Evolutionary conservation across 2,797 vertebrate species (phyloP).

Genomic region (Rhincodon typus): DNA sequence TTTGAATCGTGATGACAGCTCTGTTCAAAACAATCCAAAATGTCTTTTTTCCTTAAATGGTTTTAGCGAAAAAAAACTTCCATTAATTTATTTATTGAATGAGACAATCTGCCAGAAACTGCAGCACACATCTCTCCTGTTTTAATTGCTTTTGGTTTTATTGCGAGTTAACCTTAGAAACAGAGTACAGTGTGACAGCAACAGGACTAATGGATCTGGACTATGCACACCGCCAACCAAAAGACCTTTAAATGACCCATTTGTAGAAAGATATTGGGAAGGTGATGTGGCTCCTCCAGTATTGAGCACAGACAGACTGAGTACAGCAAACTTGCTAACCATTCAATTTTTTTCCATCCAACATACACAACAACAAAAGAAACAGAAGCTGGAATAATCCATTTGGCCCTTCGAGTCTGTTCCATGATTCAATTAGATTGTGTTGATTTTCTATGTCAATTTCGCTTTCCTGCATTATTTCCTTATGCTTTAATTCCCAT

Average conservation of each 20-base stretch:
- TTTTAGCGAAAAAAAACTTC: not conserved
- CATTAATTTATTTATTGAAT: not conserved
- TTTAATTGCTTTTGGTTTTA: constrained; percentile 8
- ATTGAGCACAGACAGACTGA: not conserved
- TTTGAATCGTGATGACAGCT: not conserved
- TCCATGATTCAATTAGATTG: no score
- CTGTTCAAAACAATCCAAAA: not conserved
- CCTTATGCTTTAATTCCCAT: no score
- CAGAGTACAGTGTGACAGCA: not conserved
- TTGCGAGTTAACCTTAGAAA: not conserved
- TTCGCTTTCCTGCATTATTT: no score
- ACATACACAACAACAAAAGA: no score
- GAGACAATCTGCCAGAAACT: not conserved
- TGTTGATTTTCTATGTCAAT: no score
- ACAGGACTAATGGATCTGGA: not conserved
- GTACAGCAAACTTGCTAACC: not conserved
- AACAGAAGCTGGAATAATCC: no score
- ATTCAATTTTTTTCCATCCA: not conserved
- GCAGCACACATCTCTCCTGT: not conserved
- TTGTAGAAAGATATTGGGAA: not conserved
- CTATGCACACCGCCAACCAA: not conserved
- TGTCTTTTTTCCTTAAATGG: not conserved
- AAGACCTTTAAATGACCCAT: not conserved
- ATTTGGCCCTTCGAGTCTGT: not conserved
- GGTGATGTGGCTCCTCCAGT: not conserved